Evolutionary conservation across 2,113 vertebrate species (phyloP), one percentile per base, ranked within the genome.

Genomic region (Cepphus grylle): DNA sequence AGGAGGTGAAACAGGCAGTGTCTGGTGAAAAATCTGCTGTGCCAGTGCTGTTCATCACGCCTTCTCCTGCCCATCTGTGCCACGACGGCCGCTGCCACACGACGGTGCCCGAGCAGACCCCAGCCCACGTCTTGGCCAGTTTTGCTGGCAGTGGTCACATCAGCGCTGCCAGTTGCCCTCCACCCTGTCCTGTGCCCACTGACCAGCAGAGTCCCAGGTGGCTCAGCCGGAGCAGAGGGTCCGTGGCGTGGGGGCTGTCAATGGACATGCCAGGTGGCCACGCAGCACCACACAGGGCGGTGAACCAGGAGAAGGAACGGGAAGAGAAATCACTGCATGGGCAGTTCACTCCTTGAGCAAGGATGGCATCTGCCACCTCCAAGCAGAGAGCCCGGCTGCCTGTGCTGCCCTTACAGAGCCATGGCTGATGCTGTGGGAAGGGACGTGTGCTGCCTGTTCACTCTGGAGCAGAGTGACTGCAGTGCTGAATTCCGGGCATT

Each of bases 21-120:
- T 4, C 32, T 25, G 34, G 55, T 2, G 42, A 23, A 45, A 49
- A 34, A 10, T 6, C 2, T 27, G 21, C 42, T 15, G 32, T 8
- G 55, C 18, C 1, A 3, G 9, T 3, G 1, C 12, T 32, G 59
- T 18, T 53, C 34, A 5, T 18, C 61, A 6, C 17, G 36, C 40
- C 15, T 70, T 61, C 36, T 56, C 52, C 66, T n/a, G 12, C 49
- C 49, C 4, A 1, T 30, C 22, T 26, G 29, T 42, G 19, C 5
- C 49, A 22, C 12, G 21, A 65, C 0, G 0, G 23, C n/a, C 34
- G 5, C 38, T 70, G 74, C 18, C 14, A 56, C 3, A 5, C 0
- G 1, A 7, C 3, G 0, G 26, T 29, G 30, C 52, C 47, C 13
- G 2, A 56, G 71, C 40, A 26, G 5, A 5, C 2, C 25, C 49